Base-by-base conservation (phyloP, 2,888 invertebrate genomes). In the Andrena bicolor region DNA sequence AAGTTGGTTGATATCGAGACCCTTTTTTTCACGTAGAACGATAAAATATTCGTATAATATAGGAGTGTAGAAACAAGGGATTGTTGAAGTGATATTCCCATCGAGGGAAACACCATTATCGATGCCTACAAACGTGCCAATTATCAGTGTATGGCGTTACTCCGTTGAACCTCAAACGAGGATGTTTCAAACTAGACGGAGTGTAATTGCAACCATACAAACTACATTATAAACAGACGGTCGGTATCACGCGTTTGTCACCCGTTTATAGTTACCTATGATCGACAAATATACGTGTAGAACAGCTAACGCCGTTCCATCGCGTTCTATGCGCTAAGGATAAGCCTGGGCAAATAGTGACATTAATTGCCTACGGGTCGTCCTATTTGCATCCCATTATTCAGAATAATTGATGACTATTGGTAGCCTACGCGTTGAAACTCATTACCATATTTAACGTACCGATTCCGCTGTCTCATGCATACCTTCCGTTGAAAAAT, bases 351-450 rank as follows among this genome's bases (percentile, higher is more conserved):
- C 92, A 92, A 92, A 93, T 92, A 92, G 91, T 91, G 92, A 91
- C 92, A 92, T 92, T 92, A 92, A 93, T 93, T 92, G 91, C 90
- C 91, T 88, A 88, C 88, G 89, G 89, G 89, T 89, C 88, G 86
- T 85, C 90, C 91, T 91, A 92, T 92, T 93, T 92, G 92, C 93
- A 92, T 92, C 88, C 88, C 89, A 93, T 93, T 93, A 92, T 92
- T 92, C 91, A 91, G 92, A 92, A 93, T 93, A 93, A 93, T 93
- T 92, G 92, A 93, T 92, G 92, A 92, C 92, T 91, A 92, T 92
- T 92, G 92, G 90, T 89, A 87, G 83, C 89, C 88, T 90, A 88
- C 87, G 90, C 88, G 91, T 89, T 85, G 90, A 90, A 91, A 92
- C 90, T 91, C 91, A 92, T 92, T 92, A 92, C 86, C 92, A 92